phyloP scores from a whole-genome alignment of 1,140 invertebrate genomes.

The Hylyphantes graminicola region DNA sequence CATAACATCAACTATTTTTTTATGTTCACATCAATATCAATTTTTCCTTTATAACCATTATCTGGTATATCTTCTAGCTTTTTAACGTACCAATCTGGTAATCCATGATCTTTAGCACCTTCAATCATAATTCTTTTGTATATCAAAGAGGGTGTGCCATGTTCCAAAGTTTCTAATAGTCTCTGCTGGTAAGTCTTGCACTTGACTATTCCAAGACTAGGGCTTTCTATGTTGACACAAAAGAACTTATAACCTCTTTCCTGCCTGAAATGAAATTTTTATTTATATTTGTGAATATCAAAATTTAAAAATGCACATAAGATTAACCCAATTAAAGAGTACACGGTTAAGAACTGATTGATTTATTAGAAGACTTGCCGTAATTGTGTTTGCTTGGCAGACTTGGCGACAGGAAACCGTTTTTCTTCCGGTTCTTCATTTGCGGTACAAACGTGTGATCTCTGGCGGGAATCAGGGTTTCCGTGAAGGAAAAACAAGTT shows the following conservation, averaged over 20 bases:
- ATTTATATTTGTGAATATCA: not conserved
- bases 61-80: slow-evolving; percentile 16
- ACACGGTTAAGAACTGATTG: not conserved
- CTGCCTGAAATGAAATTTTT: slow-evolving; percentile 13
- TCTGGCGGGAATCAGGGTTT: not conserved
- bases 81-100: slow-evolving; percentile 26
- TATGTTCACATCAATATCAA: slow-evolving; percentile 37
- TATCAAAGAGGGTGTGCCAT: slow-evolving; percentile 1
- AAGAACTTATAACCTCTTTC: slow-evolving; percentile 26
- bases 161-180: not conserved
- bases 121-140: slow-evolving; percentile 43
- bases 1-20: not conserved
- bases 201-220: not conserved
- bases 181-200: slow-evolving; percentile 41
- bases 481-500: not conserved
- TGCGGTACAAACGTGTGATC: not conserved
- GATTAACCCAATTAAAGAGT: not conserved
- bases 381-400: no score
- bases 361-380: no score
- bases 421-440: no score
- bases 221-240: not conserved
- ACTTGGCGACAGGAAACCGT: no score
- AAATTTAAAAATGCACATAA: not conserved
- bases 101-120: slow-evolving; percentile 41
- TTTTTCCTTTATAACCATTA: slow-evolving; percentile 46